Evolutionary conservation across 2,113 vertebrate genomes (phyloP), one percentile per base, ranked within the genome.

Genomic region (Perca flavescens): DNA sequence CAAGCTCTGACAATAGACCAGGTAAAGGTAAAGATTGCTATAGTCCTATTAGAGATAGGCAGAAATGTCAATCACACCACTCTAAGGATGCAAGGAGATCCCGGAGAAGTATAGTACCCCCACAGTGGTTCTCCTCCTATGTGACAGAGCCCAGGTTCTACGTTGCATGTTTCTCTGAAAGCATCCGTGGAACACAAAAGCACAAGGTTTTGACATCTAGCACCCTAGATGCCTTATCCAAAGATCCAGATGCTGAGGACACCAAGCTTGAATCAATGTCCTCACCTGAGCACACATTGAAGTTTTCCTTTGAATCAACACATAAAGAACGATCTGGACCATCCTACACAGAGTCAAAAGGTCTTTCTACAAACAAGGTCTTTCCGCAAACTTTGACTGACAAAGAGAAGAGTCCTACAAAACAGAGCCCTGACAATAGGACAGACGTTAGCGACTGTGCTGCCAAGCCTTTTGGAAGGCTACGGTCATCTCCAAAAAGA

Each of bases 91-190:
- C 89, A 74, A 85, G 89, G 78, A 96, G 94, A 94, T 95, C 93
- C 17, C 96, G 95, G 87, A 94, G 96, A 89, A 97, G 93, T 68
- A 95, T 97, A 87, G 95, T 97, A n/a, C 96, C 95, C 54, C 97
- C 97, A 66, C 95, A 96, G 5, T 95, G 96, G 89, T 97, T 96
- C 77, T 97, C 97, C 50, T 95, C 97, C 16, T 99, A 97, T 78
- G 96, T 99, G 57, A 98, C 96, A 22, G 97, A 97, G 86, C 94
- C 94, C 65, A 92, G 93, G 70, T 94, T 90, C 85, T 93, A 92
- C 88, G 89, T 92, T 67, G 94, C 92, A 19, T 95, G 93, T 91
- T 94, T 95, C 88, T 92, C 94, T 85, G 96, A 97, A 81, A 91
- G 77, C 49, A 93, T 95, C 77, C 95, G 93, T 80, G 96, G 87